phyloP scores from a whole-genome alignment of 1,140 invertebrate genomes.

The Agrilus planipennis region DNA sequence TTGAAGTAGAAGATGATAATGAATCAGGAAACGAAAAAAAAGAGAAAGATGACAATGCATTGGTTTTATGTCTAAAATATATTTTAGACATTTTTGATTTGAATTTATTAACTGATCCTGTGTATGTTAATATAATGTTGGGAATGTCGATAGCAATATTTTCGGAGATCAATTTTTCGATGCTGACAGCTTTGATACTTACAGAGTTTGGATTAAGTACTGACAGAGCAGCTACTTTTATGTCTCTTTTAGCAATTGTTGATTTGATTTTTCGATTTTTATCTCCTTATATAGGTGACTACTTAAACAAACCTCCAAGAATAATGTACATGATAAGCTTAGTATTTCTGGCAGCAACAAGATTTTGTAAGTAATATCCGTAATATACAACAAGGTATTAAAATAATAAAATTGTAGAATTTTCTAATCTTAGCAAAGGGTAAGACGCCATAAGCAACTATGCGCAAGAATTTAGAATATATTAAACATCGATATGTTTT shows the following conservation, averaged over 20 bases:
- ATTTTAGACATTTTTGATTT: slow-evolving; percentile 51
- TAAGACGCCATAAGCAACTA: too few relatives aligned
- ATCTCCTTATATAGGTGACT: slow-evolving; percentile 46
- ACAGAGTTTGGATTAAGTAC: slow-evolving; percentile 45
- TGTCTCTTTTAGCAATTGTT: slow-evolving; percentile 45
- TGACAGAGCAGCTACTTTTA: slow-evolving; percentile 43
- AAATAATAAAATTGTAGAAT: too few relatives aligned
- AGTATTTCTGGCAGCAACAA: slow-evolving; percentile 23
- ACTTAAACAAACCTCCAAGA: slow-evolving; percentile 26
- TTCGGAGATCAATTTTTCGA: slow-evolving; percentile 55
- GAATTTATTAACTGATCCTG: slow-evolving; percentile 49
- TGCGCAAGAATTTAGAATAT: too few relatives aligned
- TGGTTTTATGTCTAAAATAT: slow-evolving; percentile 47
- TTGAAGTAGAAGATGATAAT: too few relatives aligned
- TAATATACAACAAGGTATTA: background rate
- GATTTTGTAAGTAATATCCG: slow-evolving; percentile 27
- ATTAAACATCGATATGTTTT: too few relatives aligned
- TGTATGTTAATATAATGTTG: slow-evolving; percentile 54
- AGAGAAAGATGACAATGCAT: too few relatives aligned
- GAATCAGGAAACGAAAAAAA: too few relatives aligned
- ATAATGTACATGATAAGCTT: slow-evolving; percentile 31
- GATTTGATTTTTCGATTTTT: slow-evolving; percentile 48
- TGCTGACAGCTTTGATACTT: slow-evolving; percentile 55
- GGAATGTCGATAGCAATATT: slow-evolving; percentile 55
- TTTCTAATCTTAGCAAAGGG: too few relatives aligned